phyloP scores from a whole-genome alignment of 2,888 invertebrate genomes.

The Tipula vernalis region DNA sequence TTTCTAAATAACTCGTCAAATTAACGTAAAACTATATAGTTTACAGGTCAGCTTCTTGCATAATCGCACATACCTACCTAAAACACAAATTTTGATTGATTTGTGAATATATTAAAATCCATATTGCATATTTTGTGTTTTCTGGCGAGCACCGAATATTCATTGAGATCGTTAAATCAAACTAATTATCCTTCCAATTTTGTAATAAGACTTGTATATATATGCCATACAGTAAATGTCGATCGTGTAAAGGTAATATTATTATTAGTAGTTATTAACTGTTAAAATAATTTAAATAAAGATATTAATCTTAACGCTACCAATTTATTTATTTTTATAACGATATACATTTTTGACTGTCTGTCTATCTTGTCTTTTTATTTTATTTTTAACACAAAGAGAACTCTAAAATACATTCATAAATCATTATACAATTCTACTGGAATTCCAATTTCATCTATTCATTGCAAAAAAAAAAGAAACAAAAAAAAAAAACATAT shows the following conservation, averaged over 20 bases:
- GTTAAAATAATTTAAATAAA: conserved; percentile 4
- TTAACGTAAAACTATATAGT: not conserved
- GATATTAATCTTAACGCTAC: conserved; percentile 4
- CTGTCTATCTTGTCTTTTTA: not conserved
- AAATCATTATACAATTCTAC: not conserved
- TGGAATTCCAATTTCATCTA: conserved; percentile 4
- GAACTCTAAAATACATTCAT: not conserved
- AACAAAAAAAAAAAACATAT: not conserved
- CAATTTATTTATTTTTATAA: conserved; percentile 4
- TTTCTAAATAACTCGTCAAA: not conserved
- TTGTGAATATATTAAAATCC: conserved; percentile 4
- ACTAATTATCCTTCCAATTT: conserved; percentile 4
- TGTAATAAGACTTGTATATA: not conserved
- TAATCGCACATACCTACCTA: not conserved
- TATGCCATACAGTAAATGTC: not conserved
- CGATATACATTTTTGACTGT: not conserved
- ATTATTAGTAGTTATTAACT: not conserved
- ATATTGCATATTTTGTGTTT: not conserved
- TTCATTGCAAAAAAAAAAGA: not conserved
- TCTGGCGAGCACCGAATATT: not conserved
- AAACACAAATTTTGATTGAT: not conserved
- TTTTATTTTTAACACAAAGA: not conserved
- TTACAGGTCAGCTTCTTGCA: not conserved
- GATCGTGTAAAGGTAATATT: not conserved
- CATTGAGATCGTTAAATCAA: conserved; percentile 4